phyloP scores from a whole-genome alignment of 1,140 invertebrate genomes.

The Drosophila melanogaster region Release_6_plus_ISO1_MT NT_033779.5:18545001-18545500 shows the following conservation, averaged over 20 bases:
- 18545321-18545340: conserved; percentile 68
- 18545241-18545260: conserved; percentile 2
- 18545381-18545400: conserved; percentile 51
- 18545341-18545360: conserved; percentile 55
- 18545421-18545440: conserved; percentile 82
- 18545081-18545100: not conserved
- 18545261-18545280: not conserved
- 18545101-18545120: not conserved
- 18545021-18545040: not conserved
- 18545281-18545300: conserved; percentile 16
- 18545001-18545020: too few relatives aligned
- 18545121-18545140: conserved; percentile 2
- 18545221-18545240: conserved; percentile 24
- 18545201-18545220: conserved; percentile 17
- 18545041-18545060: not conserved
- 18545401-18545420: conserved; percentile 31
- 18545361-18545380: conserved; percentile 18
- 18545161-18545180: conserved; percentile 30
- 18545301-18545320: conserved; percentile 68
- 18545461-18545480: conserved; percentile 76
- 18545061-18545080: not conserved
- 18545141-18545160: conserved; percentile 15
- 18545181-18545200: conserved; percentile 4
- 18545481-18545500: conserved; percentile 75
- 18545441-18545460: conserved; percentile 66